Base-by-base conservation (phyloP, 2,888 invertebrate genomes). In the Pollenia angustigena region DNA sequence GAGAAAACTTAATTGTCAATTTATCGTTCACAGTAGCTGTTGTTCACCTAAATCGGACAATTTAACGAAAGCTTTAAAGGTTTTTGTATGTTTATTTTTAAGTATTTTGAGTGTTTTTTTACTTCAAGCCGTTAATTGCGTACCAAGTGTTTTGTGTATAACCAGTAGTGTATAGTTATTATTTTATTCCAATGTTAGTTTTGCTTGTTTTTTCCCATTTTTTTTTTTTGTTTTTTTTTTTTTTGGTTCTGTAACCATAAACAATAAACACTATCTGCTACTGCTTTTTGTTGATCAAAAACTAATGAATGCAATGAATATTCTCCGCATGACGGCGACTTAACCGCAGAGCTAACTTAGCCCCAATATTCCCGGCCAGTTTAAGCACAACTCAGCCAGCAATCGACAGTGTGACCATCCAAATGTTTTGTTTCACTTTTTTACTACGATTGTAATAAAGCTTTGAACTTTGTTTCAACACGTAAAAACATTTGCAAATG, bases 381-480 rank as follows among this genome's bases (percentile, higher is more conserved):
- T 62, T 18, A 42, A 62, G 18, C 62, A 75, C 16, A 42, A 50
- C 32, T 32, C 6, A 32, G 32, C 32, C 32, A 32, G 32, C 62
- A 62, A 62, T 40, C 62, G 56, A 75, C 42, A 12, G 2, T 50
- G 23, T 52, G 18, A 75, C 69, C 48, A 52, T n/a, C n/a, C 69
- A 71, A 80, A 14, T 40, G 71, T 71, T 32, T 32, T 32, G 4
- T 32, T 32, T 32, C 0, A 0, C 6, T 32, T 32, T 32, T 32
- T 60, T 50, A 16, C 16, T 14, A 6, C 12, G 40, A 62, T 8
- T 52, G 4, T 46, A 60, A 46, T 71, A 52, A 75, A 75, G 23
- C 18, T 54, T 52, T 75, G 68, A 69, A 82, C 82, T 82, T 75
- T 75, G 32, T 58, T 52, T 56, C 9, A 50, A 66, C 58, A 75